Base-by-base conservation (phyloP, 2,113 vertebrate genomes). In the Gobius niger region DNA sequence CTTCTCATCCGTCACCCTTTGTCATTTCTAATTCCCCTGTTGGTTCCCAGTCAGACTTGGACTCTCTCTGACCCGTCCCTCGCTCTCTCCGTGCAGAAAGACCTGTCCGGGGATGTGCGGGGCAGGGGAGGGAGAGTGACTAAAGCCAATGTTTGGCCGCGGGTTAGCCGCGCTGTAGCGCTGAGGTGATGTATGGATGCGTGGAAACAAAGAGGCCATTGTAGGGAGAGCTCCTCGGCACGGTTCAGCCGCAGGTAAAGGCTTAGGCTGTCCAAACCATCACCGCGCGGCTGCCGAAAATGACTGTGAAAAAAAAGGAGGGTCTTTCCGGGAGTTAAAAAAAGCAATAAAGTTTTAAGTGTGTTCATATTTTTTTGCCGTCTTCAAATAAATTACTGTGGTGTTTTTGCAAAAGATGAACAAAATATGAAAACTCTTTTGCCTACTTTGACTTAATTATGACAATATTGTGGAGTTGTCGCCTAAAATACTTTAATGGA, bases 191-290 rank as follows among this genome's bases (percentile, higher is more conserved):
- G 52, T 54, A 54, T 54, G 52, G 52, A 54, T 5, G 9, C 1
- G 18, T 13, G 52, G 52, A 54, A 24, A 19, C 18, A 54, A 54
- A 54, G 52, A 19, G 52, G 18, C 18, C 52, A 54, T 54, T 54
- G 52, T 54, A 19, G 51, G 49, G 9, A 54, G 18, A 19, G 52
- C 52, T 54, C 18, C 52, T 16, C 19, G 52, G 52, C 52, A 54
- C 52, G n/a, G 52, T 54, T 54, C 52, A 54, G 52, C 6, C 16
- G 11, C 52, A 54, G 52, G 52, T 54, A 19, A 54, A 54, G 52
- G 52, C 52, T 54, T 54, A 54, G 18, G 18, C 52, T 54, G 52
- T 54, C 52, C 52, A 11, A 54, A 11, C 18, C 52, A 24, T 54
- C 52, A 24, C 18, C 52, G 18, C 18, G 52, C 18, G 10, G 51